These are phyloP conservation scores for Tyria jacobaeae DNA, from an alignment of 2,888 invertebrate species.

Conservation along the genomic window DNA sequence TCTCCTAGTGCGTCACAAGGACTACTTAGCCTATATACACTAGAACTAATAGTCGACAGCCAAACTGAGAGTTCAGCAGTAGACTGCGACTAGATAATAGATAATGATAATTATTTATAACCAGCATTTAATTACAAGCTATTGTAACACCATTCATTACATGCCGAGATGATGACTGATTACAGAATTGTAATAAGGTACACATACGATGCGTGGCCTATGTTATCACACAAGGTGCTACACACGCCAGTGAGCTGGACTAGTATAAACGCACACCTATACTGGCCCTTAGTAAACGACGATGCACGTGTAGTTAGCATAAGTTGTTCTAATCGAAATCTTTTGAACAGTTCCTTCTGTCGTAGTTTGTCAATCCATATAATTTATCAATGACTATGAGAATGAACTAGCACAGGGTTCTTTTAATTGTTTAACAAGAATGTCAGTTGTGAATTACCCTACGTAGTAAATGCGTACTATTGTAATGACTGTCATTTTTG, in stretches of 20 bases:
- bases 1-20: too few relatives aligned
- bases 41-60: not conserved
- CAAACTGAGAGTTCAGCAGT: not conserved
- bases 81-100: conserved; percentile 14
- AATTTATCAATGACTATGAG: not conserved
- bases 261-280: too few relatives aligned
- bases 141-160: conserved; percentile 14
- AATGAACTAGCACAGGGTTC: not conserved
- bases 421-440: not conserved
- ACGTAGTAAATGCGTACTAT: not conserved
- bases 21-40: too few relatives aligned
- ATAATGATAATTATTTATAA: conserved; percentile 8
- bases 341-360: not conserved
- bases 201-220: not conserved
- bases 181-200: not conserved
- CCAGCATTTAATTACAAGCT: conserved; percentile 17
- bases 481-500: too few relatives aligned
- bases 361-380: too few relatives aligned
- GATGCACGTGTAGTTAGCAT: too few relatives aligned
- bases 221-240: not conserved
- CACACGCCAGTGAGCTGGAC: not conserved
- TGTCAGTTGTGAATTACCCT: not conserved
- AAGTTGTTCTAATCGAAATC: too few relatives aligned
- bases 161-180: conserved; percentile 12
- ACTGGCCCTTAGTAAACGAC: too few relatives aligned